Evolutionary conservation across 2,113 vertebrate species (phyloP).

Genomic region (Sterna hirundo): DNA sequence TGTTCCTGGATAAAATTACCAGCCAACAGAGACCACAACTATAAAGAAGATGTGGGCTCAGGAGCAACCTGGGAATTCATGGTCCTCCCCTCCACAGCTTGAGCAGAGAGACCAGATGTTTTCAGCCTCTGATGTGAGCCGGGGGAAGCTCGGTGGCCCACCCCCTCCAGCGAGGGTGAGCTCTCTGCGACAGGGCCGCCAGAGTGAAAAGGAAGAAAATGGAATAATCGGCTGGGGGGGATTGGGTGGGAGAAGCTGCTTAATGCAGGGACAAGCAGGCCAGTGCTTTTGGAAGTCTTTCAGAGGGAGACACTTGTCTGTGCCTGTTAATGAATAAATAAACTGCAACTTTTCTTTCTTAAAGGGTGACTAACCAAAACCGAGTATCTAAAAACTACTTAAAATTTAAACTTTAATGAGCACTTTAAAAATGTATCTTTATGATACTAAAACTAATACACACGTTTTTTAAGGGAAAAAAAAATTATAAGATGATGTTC

Average conservation of each 20-base stretch:
- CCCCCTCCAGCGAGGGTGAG: background rate
- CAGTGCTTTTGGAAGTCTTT: background rate
- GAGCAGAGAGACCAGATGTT: background rate
- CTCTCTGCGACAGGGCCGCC: background rate
- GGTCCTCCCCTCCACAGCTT: background rate
- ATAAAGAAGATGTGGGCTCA: background rate
- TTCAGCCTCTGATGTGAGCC: background rate
- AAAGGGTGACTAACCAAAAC: constrained; percentile 12
- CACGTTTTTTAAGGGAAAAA: background rate
- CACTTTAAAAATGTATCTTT: constrained; percentile 47
- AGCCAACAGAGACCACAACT: constrained; percentile 6
- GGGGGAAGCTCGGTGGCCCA: background rate
- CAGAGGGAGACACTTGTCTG: background rate
- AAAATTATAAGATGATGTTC: constrained; percentile 3
- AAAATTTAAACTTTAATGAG: constrained; percentile 58
- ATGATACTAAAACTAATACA: constrained; percentile 63
- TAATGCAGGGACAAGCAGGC: background rate
- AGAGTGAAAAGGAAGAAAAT: background rate
- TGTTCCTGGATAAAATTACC: constrained; percentile 24
- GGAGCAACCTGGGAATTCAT: background rate
- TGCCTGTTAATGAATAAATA: constrained; percentile 12
- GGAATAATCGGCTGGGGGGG: background rate
- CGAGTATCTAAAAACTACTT: constrained; percentile 28
- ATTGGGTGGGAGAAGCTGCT: background rate
- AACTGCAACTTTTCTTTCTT: constrained; percentile 15